phyloP scores from a whole-genome alignment of 2,888 invertebrate species.

The Caenorhabditis becei region DNA sequence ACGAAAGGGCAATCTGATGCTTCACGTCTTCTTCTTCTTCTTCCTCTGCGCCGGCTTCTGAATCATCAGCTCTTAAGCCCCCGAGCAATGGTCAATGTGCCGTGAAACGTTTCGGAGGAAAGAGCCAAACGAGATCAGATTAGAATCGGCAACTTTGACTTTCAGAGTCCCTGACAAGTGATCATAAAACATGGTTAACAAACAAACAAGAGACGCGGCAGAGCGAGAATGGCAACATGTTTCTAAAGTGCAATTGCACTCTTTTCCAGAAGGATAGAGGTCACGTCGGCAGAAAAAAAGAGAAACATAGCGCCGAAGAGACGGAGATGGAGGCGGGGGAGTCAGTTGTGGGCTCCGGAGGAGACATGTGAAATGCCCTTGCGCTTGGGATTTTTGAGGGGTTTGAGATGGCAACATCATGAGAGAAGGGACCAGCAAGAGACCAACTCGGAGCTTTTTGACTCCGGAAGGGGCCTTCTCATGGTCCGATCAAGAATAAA shows the following conservation, averaged over 20 bases:
- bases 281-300: slow-evolving; percentile 44
- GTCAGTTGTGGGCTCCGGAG: slow-evolving; percentile 17
- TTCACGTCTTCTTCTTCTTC: slow-evolving; percentile 28
- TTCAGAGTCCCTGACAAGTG: slow-evolving; percentile 6
- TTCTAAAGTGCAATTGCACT: slow-evolving; percentile 51
- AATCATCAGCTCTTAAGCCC: slow-evolving; percentile 41
- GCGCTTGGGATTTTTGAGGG: slow-evolving; percentile 13
- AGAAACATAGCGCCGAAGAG: slow-evolving; percentile 10
- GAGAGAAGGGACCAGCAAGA: neutral
- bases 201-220: slow-evolving; percentile 32
- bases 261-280: slow-evolving; percentile 51
- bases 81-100: slow-evolving; percentile 21
- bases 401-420: neutral
- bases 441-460: no score
- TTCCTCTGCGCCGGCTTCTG: slow-evolving; percentile 11
- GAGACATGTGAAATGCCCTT: slow-evolving; percentile 32
- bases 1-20: slow-evolving; percentile 56
- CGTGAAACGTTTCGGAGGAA: slow-evolving; percentile 8
- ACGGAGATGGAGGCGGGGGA: neutral
- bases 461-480: no score
- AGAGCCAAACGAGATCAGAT: neutral
- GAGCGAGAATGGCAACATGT: slow-evolving; percentile 44
- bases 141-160: neutral
- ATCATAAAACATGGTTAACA: slow-evolving; percentile 53
- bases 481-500: no score